Conservation (phyloP, 2,113 vertebrate species). For the Trochalopteron elliotii region DNA sequence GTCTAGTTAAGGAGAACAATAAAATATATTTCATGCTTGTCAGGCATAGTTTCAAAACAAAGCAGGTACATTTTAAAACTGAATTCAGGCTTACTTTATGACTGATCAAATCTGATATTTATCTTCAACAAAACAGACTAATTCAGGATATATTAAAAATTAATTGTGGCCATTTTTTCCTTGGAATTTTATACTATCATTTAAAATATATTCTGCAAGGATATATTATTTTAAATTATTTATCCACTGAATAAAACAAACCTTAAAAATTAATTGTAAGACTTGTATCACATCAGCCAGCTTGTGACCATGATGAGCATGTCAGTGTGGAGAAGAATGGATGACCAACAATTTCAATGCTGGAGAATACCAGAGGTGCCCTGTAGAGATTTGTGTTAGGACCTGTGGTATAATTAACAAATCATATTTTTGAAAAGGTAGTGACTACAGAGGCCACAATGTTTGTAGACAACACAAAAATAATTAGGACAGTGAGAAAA, state of each 20-base stretch:
- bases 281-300: neutral
- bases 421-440: neutral
- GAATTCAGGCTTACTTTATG: neutral
- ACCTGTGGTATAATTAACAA: neutral
- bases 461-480: neutral
- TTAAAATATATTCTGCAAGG: neutral
- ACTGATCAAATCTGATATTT: neutral
- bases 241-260: neutral
- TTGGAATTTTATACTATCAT: neutral
- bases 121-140: neutral
- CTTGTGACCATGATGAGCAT: neutral
- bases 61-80: neutral
- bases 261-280: neutral
- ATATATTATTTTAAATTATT: neutral
- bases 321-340: neutral
- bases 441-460: neutral
- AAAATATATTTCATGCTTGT: conserved; percentile 15
- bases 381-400: neutral
- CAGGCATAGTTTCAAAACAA: neutral
- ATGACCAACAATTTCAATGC: rapidly evolving
- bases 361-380: neutral
- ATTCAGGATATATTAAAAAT: neutral
- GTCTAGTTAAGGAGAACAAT: conserved; percentile 34
- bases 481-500: neutral
- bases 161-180: neutral